Evolutionary conservation across 64 coral and sea anemone genomes (phyloP).

Genomic region (Dendrophyllia cribrosa): DNA sequence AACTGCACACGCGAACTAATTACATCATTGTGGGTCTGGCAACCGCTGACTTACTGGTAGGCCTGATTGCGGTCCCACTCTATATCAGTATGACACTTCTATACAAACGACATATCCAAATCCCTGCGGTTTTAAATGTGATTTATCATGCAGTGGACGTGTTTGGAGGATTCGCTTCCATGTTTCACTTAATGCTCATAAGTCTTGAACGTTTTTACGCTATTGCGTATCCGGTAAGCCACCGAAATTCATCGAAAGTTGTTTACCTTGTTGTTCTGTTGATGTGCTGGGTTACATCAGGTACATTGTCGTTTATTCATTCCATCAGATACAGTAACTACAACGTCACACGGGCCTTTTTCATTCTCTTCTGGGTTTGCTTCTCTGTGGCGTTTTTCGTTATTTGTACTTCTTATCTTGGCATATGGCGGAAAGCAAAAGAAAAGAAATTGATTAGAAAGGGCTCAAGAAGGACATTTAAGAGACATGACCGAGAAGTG

Average conservation of each 20-base stretch:
- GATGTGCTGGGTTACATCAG: conserved; percentile 71
- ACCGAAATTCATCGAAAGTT: conserved; percentile 78
- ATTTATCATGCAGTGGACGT: conserved; percentile 72
- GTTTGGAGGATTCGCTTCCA: conserved; percentile 85
- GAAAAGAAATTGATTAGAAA: conserved; percentile 6
- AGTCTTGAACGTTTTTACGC: conserved; percentile 81
- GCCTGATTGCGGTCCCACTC: conserved; percentile 74
- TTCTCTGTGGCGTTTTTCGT: conserved; percentile 47
- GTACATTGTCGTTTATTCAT: conserved; percentile 61
- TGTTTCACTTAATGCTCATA: conserved; percentile 83
- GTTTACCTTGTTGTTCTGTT: conserved; percentile 46
- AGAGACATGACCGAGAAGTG: conserved; percentile 74
- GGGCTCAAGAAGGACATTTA: conserved; percentile 18
- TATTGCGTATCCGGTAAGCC: conserved; percentile 69
- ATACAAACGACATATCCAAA: neutral
- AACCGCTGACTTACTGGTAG: conserved; percentile 76
- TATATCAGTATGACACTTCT: conserved; percentile 55
- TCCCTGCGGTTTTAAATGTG: neutral
- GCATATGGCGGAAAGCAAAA: conserved; percentile 72
- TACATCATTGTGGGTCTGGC: conserved; percentile 79
- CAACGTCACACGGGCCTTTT: conserved; percentile 56
- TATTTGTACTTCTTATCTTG: conserved; percentile 71
- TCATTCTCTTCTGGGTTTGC: conserved; percentile 72
- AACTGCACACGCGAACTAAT: conserved; percentile 77
- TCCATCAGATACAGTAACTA: conserved; percentile 34